Conservation (phyloP, 2,888 invertebrate genomes). For the Cosmopolites sordidus region DNA sequence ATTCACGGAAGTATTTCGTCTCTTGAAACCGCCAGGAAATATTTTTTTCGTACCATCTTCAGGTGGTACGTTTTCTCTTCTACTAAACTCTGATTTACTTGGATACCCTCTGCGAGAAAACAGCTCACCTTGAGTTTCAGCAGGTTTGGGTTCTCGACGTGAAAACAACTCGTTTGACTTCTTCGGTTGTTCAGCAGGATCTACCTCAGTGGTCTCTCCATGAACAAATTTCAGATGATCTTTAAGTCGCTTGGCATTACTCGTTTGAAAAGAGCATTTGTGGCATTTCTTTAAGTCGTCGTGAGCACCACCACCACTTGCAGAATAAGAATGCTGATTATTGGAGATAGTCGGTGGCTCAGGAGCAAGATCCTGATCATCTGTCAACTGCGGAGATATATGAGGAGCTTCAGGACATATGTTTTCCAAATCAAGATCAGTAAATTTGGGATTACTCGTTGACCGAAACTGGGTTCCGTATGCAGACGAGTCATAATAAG, state of each 20-base stretch:
- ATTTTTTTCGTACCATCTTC: not conserved
- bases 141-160: conserved; percentile 13
- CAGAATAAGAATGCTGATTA: not conserved
- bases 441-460: not conserved
- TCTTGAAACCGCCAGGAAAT: conserved; percentile 11
- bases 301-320: not conserved
- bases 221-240: conserved; percentile 27
- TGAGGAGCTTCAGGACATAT: conserved; percentile 14
- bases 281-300: conserved; percentile 18
- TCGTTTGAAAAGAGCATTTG: conserved; percentile 25
- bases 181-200: not conserved
- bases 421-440: not conserved
- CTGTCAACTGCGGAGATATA: conserved; percentile 3
- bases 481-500: not conserved
- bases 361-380: conserved; percentile 3
- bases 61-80: not conserved
- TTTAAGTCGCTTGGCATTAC: conserved; percentile 18
- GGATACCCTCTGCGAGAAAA: conserved; percentile 12
- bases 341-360: conserved; percentile 5
- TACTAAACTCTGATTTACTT: not conserved
- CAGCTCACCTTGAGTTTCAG: conserved; percentile 10
- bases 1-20: conserved; percentile 20
- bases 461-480: too few relatives aligned
- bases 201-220: conserved; percentile 11
- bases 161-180: conserved; percentile 16